Base-by-base conservation (phyloP, 2,113 vertebrate genomes). In the Scytalopus superciliaris region DNA sequence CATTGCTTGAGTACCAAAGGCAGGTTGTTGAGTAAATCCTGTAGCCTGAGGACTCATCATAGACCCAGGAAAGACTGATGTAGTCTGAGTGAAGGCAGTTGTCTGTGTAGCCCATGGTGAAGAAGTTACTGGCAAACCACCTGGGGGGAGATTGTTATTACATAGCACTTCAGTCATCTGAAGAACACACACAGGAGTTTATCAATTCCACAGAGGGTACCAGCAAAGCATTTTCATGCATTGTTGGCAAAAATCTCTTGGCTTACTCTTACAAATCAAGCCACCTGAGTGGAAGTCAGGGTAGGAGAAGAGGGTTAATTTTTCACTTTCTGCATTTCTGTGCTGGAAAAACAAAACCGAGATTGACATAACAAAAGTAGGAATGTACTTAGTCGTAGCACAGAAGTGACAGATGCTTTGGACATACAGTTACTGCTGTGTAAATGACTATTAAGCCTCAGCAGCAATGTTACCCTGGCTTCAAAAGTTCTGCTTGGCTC, bases 91-190 rank as follows among this genome's bases (percentile, higher is more conserved):
- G 93, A 98, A 99, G 94, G 98, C 80, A 81, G 97, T 12, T 6
- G 98, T 85, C 24, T 96, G 49, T 35, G 97, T 35, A 81, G 90
- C 98, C 99, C 99, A 99, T 24, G 96, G 94, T 42, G 97, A 82
- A 31, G 98, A 83, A 59, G 96, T 97, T n/a, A 98, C 74, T 37
- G 98, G 90, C 42, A 98, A 88, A 60, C 97, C 98, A 80, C 98
- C 99, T 99, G 81, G 4, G 14, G 91, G 70, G 6, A 94, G 37
- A 94, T 63, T 22, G 27, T 67, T 57, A 23, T 93, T 89, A 95
- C 25, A 92, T 7, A 93, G 31, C 23, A 57, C 33, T 84, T 93
- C 44, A 94, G 40, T 86, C 16, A 77, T 40, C 22, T 42, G 30
- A 92, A 47, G 18, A 69, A 14, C 19, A 57, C 19, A 80, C 59